Evolutionary conservation across 2,888 invertebrate genomes (phyloP), one percentile per base, ranked within the genome.

Genomic region (Hypsopygia costalis): DNA sequence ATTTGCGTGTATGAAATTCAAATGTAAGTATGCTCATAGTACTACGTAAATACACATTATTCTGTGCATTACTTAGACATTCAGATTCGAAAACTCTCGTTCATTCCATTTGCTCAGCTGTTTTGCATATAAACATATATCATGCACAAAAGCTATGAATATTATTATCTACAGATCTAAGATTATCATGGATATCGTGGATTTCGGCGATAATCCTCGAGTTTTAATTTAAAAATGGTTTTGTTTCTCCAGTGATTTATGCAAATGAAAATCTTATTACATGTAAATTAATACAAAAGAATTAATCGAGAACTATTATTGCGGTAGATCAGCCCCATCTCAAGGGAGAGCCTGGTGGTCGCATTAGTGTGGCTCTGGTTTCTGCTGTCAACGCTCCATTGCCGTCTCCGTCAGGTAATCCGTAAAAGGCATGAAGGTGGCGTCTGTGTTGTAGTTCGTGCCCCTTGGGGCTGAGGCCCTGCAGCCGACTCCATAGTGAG

Each of bases 261-360:
- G 11, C n/a, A 11, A 11, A 35, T 35, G 3, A 21, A 21, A 11
- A 20, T 25, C 8, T 25, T 25, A 39, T 16, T 16, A 16, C 8
- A 33, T 27, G 6, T 32, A 39, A 11, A 20, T 12, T 20, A 11
- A 11, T 1, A 11, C 11, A 34, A 34, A 28, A 33, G n/a, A 6
- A 11, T 16, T 25, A 11, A 27, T 8, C 27, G 11, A 42, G 1
- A 16, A 25, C 3, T 9, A 16, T 4, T 16, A 3, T 16, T 4
- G 2, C 16, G 2, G 4, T 9, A 46, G 11, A n/a, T 81, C 62
- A 82, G 41, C 89, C 86, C 85, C 87, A 89, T 49, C 88, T 69
- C 27, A 88, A 58, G 1, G 88, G 88, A 9, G 87, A 86, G 46
- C 88, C 88, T 2, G 88, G 86, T 42, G 88, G 87, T 69, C 88